Base-by-base conservation (phyloP, 2,113 vertebrate genomes). In the Prunella himalayana region DNA sequence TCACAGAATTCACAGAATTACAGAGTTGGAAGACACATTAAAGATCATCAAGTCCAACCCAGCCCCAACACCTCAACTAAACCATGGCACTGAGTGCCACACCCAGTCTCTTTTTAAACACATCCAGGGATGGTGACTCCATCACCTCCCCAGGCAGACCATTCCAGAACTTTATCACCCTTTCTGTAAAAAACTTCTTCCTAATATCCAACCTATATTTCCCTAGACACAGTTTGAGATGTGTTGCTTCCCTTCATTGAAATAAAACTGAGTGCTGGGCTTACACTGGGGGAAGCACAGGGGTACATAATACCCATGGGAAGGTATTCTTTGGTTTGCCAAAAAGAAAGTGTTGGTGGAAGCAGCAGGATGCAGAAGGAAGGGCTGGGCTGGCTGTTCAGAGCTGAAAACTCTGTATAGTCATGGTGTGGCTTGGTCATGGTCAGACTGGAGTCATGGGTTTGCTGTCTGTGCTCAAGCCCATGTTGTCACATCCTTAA, bases 251-350 rank as follows among this genome's bases (percentile, higher is more conserved):
- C 21, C 47, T 31, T 51, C 37, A 44, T 0, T 31, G 45, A 35
- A 42, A 35, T 30, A 44, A 71, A 51, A 30, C 20, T 0, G 1
- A 51, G 31, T 7, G 25, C 31, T n/a, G n/a, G n/a, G n/a, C n/a
- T n/a, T n/a, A n/a, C n/a, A n/a, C 37, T 3, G 31, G 25, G 37
- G 54, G 6, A 42, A 70, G 49, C 20, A 13, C 11, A 13, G 30
- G 24, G 17, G 13, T 66, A 21, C 3, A 1, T 5, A 18, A 4
- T 5, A 42, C 14, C 61, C 7, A 2, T 1, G 64, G 45, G 39
- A 39, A 51, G 37, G 37, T 42, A n/a, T n/a, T n/a, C n/a, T n/a
- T 51, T 51, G 37, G 31, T 17, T 35, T 44, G 66, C 47, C 17
- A 31, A 31, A 37, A 28, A 22, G 31, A 6, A 59, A 10, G 17